Percentiles rank a stretch among this genome's conserved stretches.
These are phyloP conservation scores for Percopsis transmontana DNA, from an alignment of 2,113 vertebrate species.

Conservation along the genomic window DNA sequence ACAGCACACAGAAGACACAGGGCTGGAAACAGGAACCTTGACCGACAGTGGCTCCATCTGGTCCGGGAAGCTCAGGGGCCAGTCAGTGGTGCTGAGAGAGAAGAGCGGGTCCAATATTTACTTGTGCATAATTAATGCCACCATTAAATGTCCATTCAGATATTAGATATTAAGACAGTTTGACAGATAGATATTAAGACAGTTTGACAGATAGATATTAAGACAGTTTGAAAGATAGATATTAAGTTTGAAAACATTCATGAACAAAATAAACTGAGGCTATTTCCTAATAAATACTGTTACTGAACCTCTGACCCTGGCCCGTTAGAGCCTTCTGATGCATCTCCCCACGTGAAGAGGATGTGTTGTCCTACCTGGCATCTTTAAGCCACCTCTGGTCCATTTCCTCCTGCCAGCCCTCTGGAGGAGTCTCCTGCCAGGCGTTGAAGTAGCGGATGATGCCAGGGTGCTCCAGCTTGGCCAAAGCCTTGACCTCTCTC, in stretches of 20 bases:
- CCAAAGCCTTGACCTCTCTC: slow-evolving; percentile 95
- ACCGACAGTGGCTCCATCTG: slow-evolving; percentile 89
- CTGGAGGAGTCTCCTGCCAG: slow-evolving; percentile 95
- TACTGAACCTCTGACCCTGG: neutral
- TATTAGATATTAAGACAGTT: too few species aligned
- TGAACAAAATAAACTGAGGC: neutral
- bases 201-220: too few species aligned
- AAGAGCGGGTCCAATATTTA: neutral
- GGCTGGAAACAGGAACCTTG: slow-evolving; percentile 86
- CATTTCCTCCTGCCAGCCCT: slow-evolving; percentile 97
- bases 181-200: too few species aligned
- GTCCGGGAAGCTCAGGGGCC: slow-evolving; percentile 91
- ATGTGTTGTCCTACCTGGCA: too few species aligned
- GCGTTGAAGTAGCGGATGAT: slow-evolving; percentile 99
- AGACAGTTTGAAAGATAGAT: too few species aligned
- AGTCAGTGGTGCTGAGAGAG: slow-evolving; percentile 86
- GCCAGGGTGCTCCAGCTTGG: slow-evolving; percentile 95
- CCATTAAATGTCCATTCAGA: too few species aligned
- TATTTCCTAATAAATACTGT: too few species aligned
- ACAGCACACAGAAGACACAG: slow-evolving; percentile 48
- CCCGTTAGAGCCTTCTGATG: rapidly evolving
- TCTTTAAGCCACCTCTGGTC: slow-evolving; percentile 95
- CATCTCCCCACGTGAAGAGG: too few species aligned
- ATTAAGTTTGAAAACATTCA: neutral
- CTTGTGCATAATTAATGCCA: neutral